Conservation (phyloP, 2,888 invertebrate genomes). For the Pherbina coryleti region DNA sequence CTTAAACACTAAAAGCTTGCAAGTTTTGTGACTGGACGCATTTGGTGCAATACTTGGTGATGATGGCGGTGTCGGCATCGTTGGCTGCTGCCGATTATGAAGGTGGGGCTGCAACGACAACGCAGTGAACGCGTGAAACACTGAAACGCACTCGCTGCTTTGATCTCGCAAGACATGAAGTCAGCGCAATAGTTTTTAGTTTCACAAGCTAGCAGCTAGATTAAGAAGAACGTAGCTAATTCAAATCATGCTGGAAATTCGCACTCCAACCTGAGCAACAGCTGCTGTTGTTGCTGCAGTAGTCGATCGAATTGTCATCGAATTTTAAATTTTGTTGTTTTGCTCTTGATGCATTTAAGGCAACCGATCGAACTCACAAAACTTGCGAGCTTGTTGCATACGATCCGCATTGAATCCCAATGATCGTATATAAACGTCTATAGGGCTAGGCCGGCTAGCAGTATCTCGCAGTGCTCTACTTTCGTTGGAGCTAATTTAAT, state of each 20-base stretch:
- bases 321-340: constrained; percentile 44
- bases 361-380: constrained; percentile 17
- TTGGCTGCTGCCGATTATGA: constrained; percentile 38
- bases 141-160: constrained; percentile 9
- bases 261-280: constrained; percentile 3
- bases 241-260: constrained; percentile 27
- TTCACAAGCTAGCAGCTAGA: background rate
- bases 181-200: background rate
- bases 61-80: constrained; percentile 25
- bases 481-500: constrained; percentile 61
- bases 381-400: constrained; percentile 44
- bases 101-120: constrained; percentile 48
- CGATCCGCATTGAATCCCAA: constrained; percentile 58
- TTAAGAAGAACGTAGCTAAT: background rate
- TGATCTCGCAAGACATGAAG: constrained; percentile 11
- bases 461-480: constrained; percentile 70
- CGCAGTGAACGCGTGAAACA: constrained; percentile 8
- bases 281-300: constrained; percentile 12
- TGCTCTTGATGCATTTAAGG: constrained; percentile 40
- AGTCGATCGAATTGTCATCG: constrained; percentile 33
- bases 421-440: constrained; percentile 71
- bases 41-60: background rate
- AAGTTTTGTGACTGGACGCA: constrained; percentile 8
- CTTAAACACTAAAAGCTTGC: constrained; percentile 15
- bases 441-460: constrained; percentile 70